phyloP scores from a whole-genome alignment of 2,888 invertebrate species.

The Uloborus plumipes region DNA sequence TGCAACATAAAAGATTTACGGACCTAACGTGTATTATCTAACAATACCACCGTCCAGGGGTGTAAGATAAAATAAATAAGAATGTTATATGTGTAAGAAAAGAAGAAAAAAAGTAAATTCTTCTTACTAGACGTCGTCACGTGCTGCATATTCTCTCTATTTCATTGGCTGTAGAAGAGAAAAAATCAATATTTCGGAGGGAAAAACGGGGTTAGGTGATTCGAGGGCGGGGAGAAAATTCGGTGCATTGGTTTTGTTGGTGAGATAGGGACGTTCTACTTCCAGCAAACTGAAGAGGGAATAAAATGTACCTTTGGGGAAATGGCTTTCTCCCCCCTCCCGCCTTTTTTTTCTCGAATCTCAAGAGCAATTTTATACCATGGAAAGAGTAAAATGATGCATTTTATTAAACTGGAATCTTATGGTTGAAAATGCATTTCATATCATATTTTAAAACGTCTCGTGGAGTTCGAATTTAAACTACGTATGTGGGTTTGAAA shows the following conservation, averaged over 20 bases:
- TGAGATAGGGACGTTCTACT: background rate
- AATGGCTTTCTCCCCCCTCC: no score
- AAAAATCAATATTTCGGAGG: constrained; percentile 27
- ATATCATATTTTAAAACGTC: no score
- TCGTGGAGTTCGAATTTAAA: no score
- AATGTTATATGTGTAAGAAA: background rate
- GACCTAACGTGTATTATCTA: background rate
- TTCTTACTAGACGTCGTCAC: constrained; percentile 6
- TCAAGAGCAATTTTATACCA: no score
- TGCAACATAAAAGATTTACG: no score
- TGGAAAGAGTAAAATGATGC: no score
- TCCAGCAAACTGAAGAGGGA: background rate
- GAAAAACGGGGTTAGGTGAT: constrained; percentile 13
- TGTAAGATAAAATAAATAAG: constrained; percentile 6
- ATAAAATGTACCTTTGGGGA: no score
- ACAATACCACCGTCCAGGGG: background rate
- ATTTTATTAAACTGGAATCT: no score
- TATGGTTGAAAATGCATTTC: no score
- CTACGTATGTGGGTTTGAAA: no score
- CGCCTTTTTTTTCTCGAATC: no score
- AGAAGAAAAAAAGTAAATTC: constrained; percentile 6
- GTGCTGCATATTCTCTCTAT: constrained; percentile 7
- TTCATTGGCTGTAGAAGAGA: background rate
- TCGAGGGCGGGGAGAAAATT: background rate
- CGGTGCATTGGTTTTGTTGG: constrained; percentile 16